phyloP scores from a whole-genome alignment of 2,113 vertebrate genomes.

The Gobius niger region DNA sequence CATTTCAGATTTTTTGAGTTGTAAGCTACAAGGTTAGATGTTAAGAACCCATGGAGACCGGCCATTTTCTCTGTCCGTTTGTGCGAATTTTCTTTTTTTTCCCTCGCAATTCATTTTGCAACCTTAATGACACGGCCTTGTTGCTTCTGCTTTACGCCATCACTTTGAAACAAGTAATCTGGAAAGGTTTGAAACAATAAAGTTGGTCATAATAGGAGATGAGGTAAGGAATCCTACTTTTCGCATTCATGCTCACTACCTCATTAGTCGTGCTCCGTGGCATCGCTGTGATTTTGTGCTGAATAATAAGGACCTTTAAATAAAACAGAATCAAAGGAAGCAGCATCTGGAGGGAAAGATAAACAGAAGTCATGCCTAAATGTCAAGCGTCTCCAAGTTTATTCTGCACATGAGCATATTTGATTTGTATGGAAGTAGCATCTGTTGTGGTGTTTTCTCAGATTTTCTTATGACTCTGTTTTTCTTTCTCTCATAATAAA shows the following conservation, averaged over 20 bases:
- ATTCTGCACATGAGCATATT: neutral
- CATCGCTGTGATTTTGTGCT: neutral
- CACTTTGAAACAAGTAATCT: neutral
- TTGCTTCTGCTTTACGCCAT: neutral
- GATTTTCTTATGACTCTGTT: neutral
- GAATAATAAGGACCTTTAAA: slow-evolving; percentile 7
- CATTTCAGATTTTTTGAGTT: no score
- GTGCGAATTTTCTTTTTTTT: neutral
- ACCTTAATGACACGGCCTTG: neutral
- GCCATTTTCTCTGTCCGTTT: no score
- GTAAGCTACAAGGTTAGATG: no score
- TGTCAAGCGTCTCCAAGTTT: neutral
- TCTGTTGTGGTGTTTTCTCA: slow-evolving; percentile 2
- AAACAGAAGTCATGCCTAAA: slow-evolving; percentile 3
- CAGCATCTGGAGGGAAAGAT: slow-evolving; percentile 7
- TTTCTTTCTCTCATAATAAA: neutral
- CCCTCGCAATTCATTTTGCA: neutral
- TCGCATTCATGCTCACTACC: neutral
- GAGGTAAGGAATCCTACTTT: slow-evolving; percentile 8
- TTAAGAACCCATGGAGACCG: no score
- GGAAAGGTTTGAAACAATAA: neutral
- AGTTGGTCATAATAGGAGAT: neutral
- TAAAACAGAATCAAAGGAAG: slow-evolving; percentile 3
- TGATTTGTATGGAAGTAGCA: slow-evolving; percentile 2
- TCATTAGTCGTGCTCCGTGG: slow-evolving; percentile 6